phyloP scores from a whole-genome alignment of 2,113 vertebrate species.

The Gnathonemus longibarbis region DNA sequence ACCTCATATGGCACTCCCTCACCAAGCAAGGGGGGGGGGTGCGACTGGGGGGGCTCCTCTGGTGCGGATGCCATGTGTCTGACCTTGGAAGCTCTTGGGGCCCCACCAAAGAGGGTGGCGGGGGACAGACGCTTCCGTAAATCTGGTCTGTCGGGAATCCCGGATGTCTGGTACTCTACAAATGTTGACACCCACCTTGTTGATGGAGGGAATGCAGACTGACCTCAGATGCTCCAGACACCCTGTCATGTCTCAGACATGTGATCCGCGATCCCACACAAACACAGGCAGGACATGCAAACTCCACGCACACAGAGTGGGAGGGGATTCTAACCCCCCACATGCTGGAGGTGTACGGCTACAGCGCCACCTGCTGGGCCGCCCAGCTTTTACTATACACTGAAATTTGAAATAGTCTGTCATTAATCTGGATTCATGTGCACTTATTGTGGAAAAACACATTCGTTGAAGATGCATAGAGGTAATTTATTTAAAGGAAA shows the following conservation, averaged over 20 bases:
- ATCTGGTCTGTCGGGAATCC: not conserved
- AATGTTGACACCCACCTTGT: slow-evolving; percentile 35
- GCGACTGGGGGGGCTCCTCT: slow-evolving; percentile 52
- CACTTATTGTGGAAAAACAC: not conserved
- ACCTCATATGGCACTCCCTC: slow-evolving; percentile 63
- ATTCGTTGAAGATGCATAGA: not conserved
- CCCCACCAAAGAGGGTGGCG: not conserved
- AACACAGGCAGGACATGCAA: not conserved
- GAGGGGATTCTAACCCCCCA: not conserved
- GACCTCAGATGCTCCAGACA: not conserved
- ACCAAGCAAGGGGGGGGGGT: slow-evolving; percentile 38
- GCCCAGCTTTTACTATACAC: not conserved
- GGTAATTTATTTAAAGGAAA: not conserved
- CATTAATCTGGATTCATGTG: not conserved
- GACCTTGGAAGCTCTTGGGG: slow-evolving; percentile 45
- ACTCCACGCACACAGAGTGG: not conserved
- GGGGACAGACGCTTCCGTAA: not conserved
- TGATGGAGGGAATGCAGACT: not conserved
- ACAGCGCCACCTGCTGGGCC: not conserved
- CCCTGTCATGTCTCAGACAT: not conserved
- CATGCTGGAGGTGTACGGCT: not conserved
- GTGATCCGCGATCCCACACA: not conserved
- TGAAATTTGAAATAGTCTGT: not conserved
- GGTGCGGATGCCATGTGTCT: slow-evolving; percentile 62
- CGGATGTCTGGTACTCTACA: slow-evolving; percentile 37